Evolutionary conservation across 1,140 invertebrate species (phyloP), one percentile per base, ranked within the genome.

Genomic region (Nasonia longicornis): DNA sequence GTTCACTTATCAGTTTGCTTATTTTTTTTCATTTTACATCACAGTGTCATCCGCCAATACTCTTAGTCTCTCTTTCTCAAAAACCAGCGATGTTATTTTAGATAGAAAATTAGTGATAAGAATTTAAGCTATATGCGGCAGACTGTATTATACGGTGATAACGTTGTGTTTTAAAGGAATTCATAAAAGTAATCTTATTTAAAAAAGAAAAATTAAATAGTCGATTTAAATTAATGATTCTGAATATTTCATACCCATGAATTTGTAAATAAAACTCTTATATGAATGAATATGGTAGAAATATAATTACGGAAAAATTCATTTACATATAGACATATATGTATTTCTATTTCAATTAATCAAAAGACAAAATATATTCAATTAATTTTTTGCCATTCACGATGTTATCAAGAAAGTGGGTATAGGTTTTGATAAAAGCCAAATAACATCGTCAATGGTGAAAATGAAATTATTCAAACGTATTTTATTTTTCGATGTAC

Each of bases 51-150:
- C 77, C 16, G 26, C 16, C 52, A 22, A 78, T 66, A 77, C 38
- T 81, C 6, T 7, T 45, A 81, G 73, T 76, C 79, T 81, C 79
- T 76, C 73, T 81, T 81, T 80, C 64, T 80, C 48, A 58, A 76
- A 81, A 72, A 42, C 64, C 52, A 63, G 48, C 22, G 4, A 38
- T 12, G 6, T 58, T 58, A 58, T 58, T 58, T 58, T 58, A 20
- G 16, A 58, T 58, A 58, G 16, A 58, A 58, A 58, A 42, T 20
- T 7, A 20, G 16, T 20, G 16, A 58, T n/a, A 58, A n/a, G n/a
- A n/a, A 58, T 58, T 7, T n/a, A 58, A 58, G 52, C 52, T 58
- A n/a, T 58, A n/a, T 42, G 8, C 7, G 16, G 52, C 52, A 20
- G 16, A 58, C n/a, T 58, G n/a, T 58, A 58, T 58, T 58, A 20